phyloP scores from a whole-genome alignment of 2,888 invertebrate genomes.

The Apotomis capreana region DNA sequence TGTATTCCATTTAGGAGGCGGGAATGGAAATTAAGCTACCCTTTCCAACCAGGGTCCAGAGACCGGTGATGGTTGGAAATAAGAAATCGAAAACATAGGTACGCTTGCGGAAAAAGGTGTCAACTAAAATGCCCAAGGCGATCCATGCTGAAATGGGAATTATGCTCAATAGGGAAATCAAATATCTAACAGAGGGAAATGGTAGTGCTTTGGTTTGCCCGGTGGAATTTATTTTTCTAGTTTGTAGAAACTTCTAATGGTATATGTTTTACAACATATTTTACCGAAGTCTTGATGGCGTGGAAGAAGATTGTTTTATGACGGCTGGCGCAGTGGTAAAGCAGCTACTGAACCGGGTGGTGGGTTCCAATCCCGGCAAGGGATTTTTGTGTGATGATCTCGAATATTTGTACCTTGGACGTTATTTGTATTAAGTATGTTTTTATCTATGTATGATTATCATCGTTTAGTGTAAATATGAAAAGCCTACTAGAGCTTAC shows the following conservation, averaged over 20 bases:
- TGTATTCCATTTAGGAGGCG: conserved; percentile 46
- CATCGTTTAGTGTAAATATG: no score
- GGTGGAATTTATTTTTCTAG: neutral
- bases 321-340: no score
- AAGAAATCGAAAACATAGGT: conserved; percentile 64
- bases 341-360: no score
- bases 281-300: no score
- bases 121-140: conserved; percentile 55
- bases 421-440: no score
- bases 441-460: no score
- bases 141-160: conserved; percentile 46
- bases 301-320: no score
- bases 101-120: conserved; percentile 70
- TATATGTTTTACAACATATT: no score
- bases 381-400: no score
- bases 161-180: conserved; percentile 30
- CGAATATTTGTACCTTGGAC: no score
- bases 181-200: neutral
- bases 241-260: neutral
- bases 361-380: no score
- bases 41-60: conserved; percentile 51
- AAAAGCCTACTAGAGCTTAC: no score
- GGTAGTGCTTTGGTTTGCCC: conserved; percentile 1
- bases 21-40: conserved; percentile 66
- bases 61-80: conserved; percentile 53